Percentiles rank a stretch among this genome's conserved stretches.
These are phyloP conservation scores for Pluvianellus socialis DNA, from an alignment of 2,113 vertebrate genomes.

Conservation along the genomic window DNA sequence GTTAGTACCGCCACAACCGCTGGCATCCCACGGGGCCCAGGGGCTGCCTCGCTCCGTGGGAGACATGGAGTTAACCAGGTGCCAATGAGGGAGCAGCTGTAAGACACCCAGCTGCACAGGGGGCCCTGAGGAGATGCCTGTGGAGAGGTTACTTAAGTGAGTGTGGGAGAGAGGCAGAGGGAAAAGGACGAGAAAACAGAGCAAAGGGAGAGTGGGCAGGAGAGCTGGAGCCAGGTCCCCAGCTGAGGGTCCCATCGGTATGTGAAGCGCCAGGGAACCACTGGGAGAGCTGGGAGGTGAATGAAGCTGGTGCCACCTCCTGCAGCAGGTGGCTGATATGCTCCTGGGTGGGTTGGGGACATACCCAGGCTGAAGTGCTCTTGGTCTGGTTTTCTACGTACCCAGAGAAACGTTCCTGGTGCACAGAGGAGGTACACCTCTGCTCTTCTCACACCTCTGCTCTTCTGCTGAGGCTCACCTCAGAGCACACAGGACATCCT, in stretches of 20 bases:
- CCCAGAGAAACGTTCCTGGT: neutral
- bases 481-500: neutral
- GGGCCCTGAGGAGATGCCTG: neutral
- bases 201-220: neutral
- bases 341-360: neutral
- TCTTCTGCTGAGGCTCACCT: neutral
- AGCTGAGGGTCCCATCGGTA: neutral
- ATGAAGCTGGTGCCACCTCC: neutral
- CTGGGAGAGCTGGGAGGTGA: neutral
- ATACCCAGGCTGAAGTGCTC: neutral
- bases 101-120: neutral
- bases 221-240: neutral
- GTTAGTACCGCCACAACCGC: accelerated
- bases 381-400: no score
- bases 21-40: accelerated
- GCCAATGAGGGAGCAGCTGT: neutral
- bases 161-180: neutral
- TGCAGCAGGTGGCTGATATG: no score
- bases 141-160: neutral
- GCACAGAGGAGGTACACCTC: accelerated
- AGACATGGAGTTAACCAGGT: neutral
- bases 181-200: neutral
- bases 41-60: neutral
- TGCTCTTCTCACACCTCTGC: no score
- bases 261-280: neutral